Evolutionary conservation across 1,140 invertebrate genomes (phyloP).

Genomic region (Cephus cinctus): DNA sequence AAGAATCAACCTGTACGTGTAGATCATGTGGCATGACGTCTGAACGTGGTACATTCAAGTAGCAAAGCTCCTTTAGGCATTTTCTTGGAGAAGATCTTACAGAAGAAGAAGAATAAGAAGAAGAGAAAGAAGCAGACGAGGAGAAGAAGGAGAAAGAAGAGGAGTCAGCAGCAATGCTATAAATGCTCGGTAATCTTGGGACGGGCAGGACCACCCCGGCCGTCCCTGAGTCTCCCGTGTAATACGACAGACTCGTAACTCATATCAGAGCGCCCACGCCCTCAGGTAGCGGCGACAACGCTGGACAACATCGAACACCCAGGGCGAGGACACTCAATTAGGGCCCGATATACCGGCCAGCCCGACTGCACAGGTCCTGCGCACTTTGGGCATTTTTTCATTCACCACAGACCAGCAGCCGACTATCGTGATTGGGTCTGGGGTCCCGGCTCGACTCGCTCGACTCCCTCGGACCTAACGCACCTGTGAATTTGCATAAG

Average conservation of each 20-base stretch:
- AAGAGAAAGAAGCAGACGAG: too few species aligned
- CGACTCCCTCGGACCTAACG: constrained; percentile 9
- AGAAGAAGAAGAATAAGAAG: too few species aligned
- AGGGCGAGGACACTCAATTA: constrained; percentile 57
- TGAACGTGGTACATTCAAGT: too few species aligned
- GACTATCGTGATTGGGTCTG: constrained; percentile 36
- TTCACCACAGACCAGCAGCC: constrained; percentile 14
- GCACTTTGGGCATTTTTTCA: constrained; percentile 24
- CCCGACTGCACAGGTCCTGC: too few species aligned
- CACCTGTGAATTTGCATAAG: constrained; percentile 47
- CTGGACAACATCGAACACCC: constrained; percentile 53
- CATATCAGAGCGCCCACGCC: constrained; percentile 54
- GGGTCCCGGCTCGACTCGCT: too few species aligned
- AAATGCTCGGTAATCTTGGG: constrained; percentile 3
- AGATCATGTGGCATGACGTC: too few species aligned
- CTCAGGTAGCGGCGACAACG: constrained; percentile 55
- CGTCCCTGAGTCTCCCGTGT: constrained; percentile 39
- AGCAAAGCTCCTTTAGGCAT: too few species aligned
- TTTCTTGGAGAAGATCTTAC: too few species aligned
- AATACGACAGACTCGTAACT: constrained; percentile 56
- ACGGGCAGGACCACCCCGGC: constrained; percentile 49
- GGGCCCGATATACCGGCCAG: constrained; percentile 27
- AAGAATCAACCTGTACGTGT: too few species aligned
- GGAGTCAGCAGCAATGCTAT: too few species aligned
- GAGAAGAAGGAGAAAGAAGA: too few species aligned